Evolutionary conservation across 1,140 invertebrate genomes (phyloP).

Genomic region (Liolophura sinensis): DNA sequence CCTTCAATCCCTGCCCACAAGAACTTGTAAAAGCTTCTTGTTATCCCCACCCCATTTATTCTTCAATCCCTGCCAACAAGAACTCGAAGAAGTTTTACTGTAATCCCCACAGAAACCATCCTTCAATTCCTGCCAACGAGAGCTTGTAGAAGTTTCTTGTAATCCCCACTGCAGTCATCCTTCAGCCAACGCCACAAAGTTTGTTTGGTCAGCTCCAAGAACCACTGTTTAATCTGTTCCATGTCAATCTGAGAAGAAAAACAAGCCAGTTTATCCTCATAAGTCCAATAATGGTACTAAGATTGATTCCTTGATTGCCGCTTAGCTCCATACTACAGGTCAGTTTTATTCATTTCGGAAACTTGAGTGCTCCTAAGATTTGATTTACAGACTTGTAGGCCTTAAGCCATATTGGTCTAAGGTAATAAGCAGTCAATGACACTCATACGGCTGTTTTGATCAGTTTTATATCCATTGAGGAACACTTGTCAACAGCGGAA

Average conservation of each 20-base stretch:
- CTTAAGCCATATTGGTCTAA: no score
- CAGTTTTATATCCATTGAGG: no score
- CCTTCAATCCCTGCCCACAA: no score
- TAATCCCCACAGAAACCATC: background rate
- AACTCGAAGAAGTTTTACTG: background rate
- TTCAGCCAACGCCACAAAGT: slow-evolving; percentile 83
- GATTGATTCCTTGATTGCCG: no score
- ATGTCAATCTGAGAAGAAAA: slow-evolving; percentile 73
- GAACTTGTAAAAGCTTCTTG: no score
- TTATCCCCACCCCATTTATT: slow-evolving; percentile 89
- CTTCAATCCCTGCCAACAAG: slow-evolving; percentile 33
- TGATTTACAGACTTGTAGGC: no score
- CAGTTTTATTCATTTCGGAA: no score
- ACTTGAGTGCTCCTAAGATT: no score
- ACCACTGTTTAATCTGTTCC: slow-evolving; percentile 82
- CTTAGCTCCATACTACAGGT: background rate
- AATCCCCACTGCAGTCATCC: slow-evolving; percentile 89
- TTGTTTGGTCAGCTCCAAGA: slow-evolving; percentile 77
- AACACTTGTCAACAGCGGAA: no score
- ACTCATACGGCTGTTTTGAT: no score
- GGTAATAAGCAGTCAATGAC: no score
- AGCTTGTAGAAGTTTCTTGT: slow-evolving; percentile 83
- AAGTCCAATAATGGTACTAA: no score
- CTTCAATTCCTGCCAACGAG: slow-evolving; percentile 64
- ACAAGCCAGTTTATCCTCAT: background rate